Base-by-base conservation (phyloP, 2,797 vertebrate species). In the Acanthurus tractus region DNA sequence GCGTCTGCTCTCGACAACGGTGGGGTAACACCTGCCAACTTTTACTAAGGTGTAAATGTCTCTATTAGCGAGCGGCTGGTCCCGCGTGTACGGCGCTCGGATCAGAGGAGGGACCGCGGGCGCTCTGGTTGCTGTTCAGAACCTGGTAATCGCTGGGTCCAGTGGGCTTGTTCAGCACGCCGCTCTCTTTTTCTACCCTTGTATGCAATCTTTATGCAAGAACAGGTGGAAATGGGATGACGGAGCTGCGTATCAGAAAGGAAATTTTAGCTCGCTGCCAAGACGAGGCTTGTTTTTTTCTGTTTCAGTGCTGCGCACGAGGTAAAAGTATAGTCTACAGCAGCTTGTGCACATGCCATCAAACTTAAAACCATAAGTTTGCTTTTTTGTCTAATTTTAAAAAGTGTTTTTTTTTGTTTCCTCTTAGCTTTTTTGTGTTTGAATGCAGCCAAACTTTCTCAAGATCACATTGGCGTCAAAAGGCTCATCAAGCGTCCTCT, bases 11-110 rank as follows among this genome's bases (percentile, higher is more conserved):
- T 96, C 93, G 94, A 96, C 94, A 96, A 95, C 96, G 95, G 88
- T 93, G 93, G 96, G 96, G 95, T 96, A 96, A 96, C 96, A 97
- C 97, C 96, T 98, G 98, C 97, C 97, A 98, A 97, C 96, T 98
- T 96, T 96, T 96, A 96, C 96, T 96, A 97, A 97, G 95, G 95
- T 98, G 97, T 96, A 97, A 97, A 98, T 95, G 96, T 99, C 97
- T 99, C 96, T 98, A 98, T 99, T 98, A 99, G 96, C 95, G 29
- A 85, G 84, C 79, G 86, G 49, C 86, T 86, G 83, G 84, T 93
- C 92, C 91, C 86, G 7, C 40, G 85, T 88, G 92, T 90, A 77
- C 22, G 6, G 34, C 58, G 63, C 86, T 81, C 91, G 89, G 96
- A 96, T 94, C 95, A 88, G 96, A 96, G 93, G 93, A 96, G 96